Evolutionary conservation across 2,888 invertebrate genomes (phyloP), one percentile per base, ranked within the genome.

Genomic region (Drosophila picticornis): DNA sequence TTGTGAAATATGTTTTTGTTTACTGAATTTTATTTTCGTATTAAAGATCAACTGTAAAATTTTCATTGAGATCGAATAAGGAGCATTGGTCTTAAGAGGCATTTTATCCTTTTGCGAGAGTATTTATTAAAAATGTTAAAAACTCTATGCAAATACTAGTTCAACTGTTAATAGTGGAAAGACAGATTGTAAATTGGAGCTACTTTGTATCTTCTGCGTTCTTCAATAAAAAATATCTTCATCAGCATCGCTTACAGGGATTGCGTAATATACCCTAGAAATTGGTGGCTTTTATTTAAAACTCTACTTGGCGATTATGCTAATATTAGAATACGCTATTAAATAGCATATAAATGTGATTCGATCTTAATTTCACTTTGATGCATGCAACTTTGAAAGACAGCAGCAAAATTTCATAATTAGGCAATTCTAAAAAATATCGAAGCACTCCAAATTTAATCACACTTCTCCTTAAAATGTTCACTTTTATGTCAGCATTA

Each of bases 291-390:
- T 9, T 19, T 32, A n/a, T 40, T 40, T 40, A 19, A 25, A 36
- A 25, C 19, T 19, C 10, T 36, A 22, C 4, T 57, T 36, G 57
- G 31, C 22, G 22, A n/a, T 27, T 48, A 50, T 72, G 19, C 27
- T 11, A 48, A 27, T 27, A 57, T 61, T 46, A 52, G 22, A 13
- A 4, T 32, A 11, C n/a, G 5, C 11, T 46, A 34, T 57, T 43
- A 73, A 73, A 7, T 34, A 38, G 38, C 72, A 51, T 64, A 1
- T 34, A 60, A 64, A 40, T 43, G 32, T 4, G 4, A 13, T 38
- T 13, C 0, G 31, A 38, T 13, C 22, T 22, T 16, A 4, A 51
- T 51, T 51, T 31, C 29, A 31, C 11, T 10, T 48, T 48, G 27
- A 48, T 48, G 9, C 27, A 7, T 48, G 48, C 7, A 27, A 29